A percentile compares a stretch with the other conserved stretches of the same genome.
Conservation (phyloP, 2,888 invertebrate genomes). For the Hypomecis punctinalis region DNA sequence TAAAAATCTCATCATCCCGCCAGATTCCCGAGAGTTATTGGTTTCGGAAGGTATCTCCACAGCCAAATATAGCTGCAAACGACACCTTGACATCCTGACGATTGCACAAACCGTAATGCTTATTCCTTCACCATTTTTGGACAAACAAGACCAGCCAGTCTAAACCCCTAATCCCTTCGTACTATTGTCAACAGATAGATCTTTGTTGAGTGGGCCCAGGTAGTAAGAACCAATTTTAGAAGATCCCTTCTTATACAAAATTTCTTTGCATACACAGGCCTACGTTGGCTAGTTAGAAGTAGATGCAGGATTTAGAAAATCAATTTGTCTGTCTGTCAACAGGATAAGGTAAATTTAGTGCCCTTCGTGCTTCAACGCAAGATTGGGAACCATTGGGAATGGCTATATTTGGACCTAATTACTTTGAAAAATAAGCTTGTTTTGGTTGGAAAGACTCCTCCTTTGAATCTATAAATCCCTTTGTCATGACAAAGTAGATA, state of each 20-base stretch:
- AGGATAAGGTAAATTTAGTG: conserved; percentile 64
- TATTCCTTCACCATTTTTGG: conserved; percentile 57
- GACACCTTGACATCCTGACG: conserved; percentile 55
- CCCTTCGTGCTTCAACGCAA: conserved; percentile 49
- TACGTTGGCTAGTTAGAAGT: conserved; percentile 43
- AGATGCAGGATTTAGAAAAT: conserved; percentile 64
- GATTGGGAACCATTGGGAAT: conserved; percentile 51
- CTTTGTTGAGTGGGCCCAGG: conserved; percentile 29
- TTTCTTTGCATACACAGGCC: conserved; percentile 24
- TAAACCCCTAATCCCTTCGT: conserved; percentile 12
- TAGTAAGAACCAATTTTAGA: conserved; percentile 11
- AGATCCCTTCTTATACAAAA: conserved; percentile 26
- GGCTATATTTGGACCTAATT: conserved; percentile 55
- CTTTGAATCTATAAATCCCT: conserved; percentile 6
- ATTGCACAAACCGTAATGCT: conserved; percentile 59
- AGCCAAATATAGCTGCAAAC: conserved; percentile 52
- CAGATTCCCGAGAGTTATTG: conserved; percentile 29
- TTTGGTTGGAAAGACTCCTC: not conserved
- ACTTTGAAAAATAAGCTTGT: conserved; percentile 38
- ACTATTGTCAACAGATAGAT: conserved; percentile 11
- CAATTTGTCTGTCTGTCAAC: conserved; percentile 79
- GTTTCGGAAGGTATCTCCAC: conserved; percentile 36
- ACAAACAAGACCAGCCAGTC: conserved; percentile 39
- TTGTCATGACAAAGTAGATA: not conserved
- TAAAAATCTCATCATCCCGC: conserved; percentile 28